Evolutionary conservation across 1,140 invertebrate species (phyloP).

Genomic region (Drosophila azteca): DNA sequence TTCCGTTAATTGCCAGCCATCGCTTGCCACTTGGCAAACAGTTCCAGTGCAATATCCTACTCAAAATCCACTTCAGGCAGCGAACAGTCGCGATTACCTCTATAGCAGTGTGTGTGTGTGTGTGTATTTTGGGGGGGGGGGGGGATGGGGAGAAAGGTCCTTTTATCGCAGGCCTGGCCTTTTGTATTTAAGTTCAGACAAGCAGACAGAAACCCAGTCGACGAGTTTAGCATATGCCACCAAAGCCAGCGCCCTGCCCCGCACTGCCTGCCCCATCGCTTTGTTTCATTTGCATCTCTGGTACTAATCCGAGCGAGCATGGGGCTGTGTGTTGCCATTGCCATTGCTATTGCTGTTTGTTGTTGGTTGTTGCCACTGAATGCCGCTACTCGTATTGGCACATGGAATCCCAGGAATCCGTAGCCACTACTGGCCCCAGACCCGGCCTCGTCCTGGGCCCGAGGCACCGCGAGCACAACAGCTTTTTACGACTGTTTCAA

Average conservation of each 20-base stretch:
- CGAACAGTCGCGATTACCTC: conserved; percentile 58
- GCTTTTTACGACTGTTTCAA: conserved; percentile 81
- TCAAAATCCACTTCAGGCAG: conserved; percentile 59
- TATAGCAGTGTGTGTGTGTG: conserved; percentile 22
- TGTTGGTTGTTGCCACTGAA: conserved; percentile 7
- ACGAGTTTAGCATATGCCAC: conserved; percentile 68
- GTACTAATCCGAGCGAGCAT: conserved; percentile 58
- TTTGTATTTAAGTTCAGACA: conserved; percentile 73
- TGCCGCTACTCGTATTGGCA: conserved; percentile 47
- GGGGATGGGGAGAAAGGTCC: conserved; percentile 33
- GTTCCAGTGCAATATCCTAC: conserved; percentile 60
- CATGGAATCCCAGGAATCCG: background rate
- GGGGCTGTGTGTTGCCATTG: conserved; percentile 8
- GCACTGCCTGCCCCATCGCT: conserved; percentile 30
- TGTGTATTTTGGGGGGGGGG: conserved; percentile 27
- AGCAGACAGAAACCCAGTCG: conserved; percentile 26
- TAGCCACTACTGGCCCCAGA: conserved; percentile 14
- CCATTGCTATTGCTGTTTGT: background rate
- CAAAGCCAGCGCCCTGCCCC: conserved; percentile 14
- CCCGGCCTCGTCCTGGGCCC: no score
- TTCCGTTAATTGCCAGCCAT: conserved; percentile 62
- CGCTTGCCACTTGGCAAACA: conserved; percentile 58
- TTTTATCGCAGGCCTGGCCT: conserved; percentile 54
- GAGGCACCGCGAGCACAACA: conserved; percentile 45
- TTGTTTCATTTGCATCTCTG: conserved; percentile 74